Conservation (phyloP, 1,140 invertebrate genomes). For the Notospermus geniculatus region DNA sequence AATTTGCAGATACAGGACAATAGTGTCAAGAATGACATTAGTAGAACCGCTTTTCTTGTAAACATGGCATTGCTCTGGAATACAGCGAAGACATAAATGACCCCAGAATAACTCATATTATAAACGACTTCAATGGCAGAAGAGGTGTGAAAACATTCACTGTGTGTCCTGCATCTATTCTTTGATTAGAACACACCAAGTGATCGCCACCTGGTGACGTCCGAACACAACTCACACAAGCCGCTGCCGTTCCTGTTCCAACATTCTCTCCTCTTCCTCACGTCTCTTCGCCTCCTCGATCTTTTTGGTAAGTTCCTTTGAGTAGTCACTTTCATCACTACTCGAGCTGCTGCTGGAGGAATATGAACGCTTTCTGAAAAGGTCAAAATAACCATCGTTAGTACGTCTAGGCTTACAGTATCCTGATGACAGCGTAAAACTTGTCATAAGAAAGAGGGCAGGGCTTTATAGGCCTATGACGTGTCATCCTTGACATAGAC, state of each 20-base stretch:
- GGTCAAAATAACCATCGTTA: slow-evolving; percentile 7
- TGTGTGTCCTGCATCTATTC: too few relatives aligned
- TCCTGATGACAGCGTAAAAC: neutral
- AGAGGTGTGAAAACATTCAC: too few relatives aligned
- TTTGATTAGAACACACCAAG: too few relatives aligned
- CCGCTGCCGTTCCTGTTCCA: slow-evolving; percentile 89
- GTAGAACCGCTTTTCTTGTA: too few relatives aligned
- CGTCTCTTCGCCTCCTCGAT: slow-evolving; percentile 75
- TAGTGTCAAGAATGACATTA: too few relatives aligned
- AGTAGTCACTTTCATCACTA: slow-evolving; percentile 33
- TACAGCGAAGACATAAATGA: too few relatives aligned
- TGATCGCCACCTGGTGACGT: too few relatives aligned
- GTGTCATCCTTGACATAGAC: neutral
- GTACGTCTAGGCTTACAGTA: neutral
- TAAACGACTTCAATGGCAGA: too few relatives aligned
- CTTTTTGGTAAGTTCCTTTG: slow-evolving; percentile 37
- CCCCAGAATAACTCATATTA: too few relatives aligned
- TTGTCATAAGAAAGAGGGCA: neutral
- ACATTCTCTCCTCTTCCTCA: slow-evolving; percentile 86
- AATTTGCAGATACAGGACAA: too few relatives aligned
- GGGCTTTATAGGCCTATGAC: neutral
- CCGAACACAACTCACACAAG: slow-evolving; percentile 47
- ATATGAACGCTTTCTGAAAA: slow-evolving; percentile 43
- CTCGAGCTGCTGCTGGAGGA: slow-evolving; percentile 47
- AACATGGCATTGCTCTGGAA: too few relatives aligned